Evolutionary conservation across 2,797 vertebrate species (phyloP), one percentile per base, ranked within the genome.

Genomic region (Sebastes iracundus): DNA sequence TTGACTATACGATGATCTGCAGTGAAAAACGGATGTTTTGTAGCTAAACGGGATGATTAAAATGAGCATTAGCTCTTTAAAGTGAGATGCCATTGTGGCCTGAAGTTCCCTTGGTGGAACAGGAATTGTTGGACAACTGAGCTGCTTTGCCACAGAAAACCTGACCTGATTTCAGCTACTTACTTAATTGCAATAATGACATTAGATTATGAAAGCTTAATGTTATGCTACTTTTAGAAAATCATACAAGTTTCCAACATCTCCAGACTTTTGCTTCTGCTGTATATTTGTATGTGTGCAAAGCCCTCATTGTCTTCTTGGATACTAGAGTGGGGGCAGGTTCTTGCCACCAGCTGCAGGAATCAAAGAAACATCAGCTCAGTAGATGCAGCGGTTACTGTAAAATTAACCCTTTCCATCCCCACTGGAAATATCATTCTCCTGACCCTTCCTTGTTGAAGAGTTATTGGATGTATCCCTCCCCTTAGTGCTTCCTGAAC

Each of bases 321-420:
- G 49, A 63, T 46, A 27, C 23, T 33, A 49, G 42, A 68, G 13
- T 58, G 13, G 30, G 30, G 16, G 27, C 66, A 79, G 55, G 56
- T 75, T 61, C 63, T 46, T 59, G 55, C 73, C 67, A 82, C 66
- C 38, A 87, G 73, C 81, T 83, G 77, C 81, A 78, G 33, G 72
- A 52, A 67, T 42, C 70, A 68, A 83, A 83, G 33, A 75, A 73
- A 78, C 64, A 81, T 74, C 63, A 61, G 69, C 71, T 79, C 66
- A 69, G 67, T 77, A 12, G 23, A 73, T 62, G 30, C 62, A 69
- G 64, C 63, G 52, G 23, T 83, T 80, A 65, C 56, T 76, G 35
- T 75, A 70, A 80, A 72, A 78, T 87, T 76, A 91, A 90, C 86
- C 66, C 81, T 83, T 89, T 20, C 42, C 20, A 59, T 46, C 49